Conservation (phyloP, 2,113 vertebrate genomes). For the Xenopus borealis region DNA sequence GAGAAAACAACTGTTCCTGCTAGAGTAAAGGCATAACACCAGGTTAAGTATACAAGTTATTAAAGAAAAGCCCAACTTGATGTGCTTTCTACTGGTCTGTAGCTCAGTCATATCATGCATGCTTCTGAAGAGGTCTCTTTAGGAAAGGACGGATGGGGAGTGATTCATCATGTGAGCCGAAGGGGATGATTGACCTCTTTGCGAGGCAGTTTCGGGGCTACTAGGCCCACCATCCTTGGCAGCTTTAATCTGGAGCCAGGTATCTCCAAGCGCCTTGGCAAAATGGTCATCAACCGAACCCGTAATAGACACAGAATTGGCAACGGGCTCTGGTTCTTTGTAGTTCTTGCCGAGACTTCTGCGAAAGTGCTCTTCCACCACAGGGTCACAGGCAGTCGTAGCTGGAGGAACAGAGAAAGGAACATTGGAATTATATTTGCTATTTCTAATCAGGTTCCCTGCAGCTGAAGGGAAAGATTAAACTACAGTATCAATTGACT, state of each 20-base stretch:
- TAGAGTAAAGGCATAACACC: conserved; percentile 67
- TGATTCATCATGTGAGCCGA: conserved; percentile 90
- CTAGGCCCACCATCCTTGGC: conserved; percentile 79
- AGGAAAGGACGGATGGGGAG: conserved; percentile 92
- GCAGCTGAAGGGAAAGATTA: too few species aligned
- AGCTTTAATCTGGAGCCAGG: conserved; percentile 95
- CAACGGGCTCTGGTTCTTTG: conserved; percentile 88
- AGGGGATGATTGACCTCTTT: conserved; percentile 79
- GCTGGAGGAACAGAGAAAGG: conserved; percentile 57
- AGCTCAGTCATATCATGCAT: conserved; percentile 61
- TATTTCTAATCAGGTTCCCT: too few species aligned
- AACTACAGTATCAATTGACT: too few species aligned
- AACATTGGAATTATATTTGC: too few species aligned
- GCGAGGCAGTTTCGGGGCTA: conserved; percentile 76
- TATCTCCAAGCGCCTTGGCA: conserved; percentile 95
- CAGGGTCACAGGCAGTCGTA: conserved; percentile 82
- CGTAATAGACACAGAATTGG: conserved; percentile 96
- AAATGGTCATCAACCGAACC: conserved; percentile 98
- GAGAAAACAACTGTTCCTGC: conserved; percentile 64
- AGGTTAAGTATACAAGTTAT: conserved; percentile 67
- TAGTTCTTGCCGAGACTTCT: conserved; percentile 97
- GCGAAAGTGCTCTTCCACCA: conserved; percentile 98
- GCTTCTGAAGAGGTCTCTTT: conserved; percentile 42
- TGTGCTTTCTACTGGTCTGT: conserved; percentile 54
- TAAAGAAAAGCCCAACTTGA: conserved; percentile 51